phyloP scores from a whole-genome alignment of 2,888 invertebrate genomes.

The Athalia cordata region DNA sequence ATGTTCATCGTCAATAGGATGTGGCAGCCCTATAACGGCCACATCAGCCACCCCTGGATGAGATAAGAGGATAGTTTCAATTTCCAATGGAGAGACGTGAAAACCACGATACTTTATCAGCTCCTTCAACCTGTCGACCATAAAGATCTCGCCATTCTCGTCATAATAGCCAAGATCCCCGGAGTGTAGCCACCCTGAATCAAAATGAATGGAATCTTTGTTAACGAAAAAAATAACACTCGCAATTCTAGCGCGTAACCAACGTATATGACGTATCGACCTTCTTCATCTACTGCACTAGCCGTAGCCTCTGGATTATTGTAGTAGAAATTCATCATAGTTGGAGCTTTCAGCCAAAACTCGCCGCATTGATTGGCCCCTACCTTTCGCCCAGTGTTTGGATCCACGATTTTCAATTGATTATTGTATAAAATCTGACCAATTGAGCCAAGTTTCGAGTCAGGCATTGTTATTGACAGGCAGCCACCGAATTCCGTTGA shows the following conservation, averaged over 20 bases:
- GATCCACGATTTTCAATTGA: conserved; percentile 59
- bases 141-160: conserved; percentile 62
- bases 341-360: not conserved
- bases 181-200: conserved; percentile 63
- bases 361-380: conserved; percentile 60
- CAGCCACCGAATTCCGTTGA: conserved; percentile 60
- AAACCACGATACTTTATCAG: conserved; percentile 65
- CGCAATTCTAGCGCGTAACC: not conserved
- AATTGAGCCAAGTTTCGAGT: conserved; percentile 54
- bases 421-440: conserved; percentile 54
- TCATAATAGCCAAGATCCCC: conserved; percentile 67
- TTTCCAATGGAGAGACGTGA: conserved; percentile 65
- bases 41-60: conserved; percentile 64
- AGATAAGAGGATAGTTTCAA: conserved; percentile 59
- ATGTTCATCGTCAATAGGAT: conserved; percentile 61
- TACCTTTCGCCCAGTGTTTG: conserved; percentile 49
- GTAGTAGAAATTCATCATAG: conserved; percentile 8
- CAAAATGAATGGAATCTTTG: not conserved
- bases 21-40: conserved; percentile 62
- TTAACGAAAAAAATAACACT: not conserved
- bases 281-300: conserved; percentile 41
- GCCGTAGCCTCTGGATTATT: conserved; percentile 1
- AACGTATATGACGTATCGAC: conserved; percentile 26
- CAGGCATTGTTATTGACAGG: not conserved
- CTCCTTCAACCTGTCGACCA: conserved; percentile 66